Evolutionary conservation across 2,113 vertebrate genomes (phyloP).

Genomic region (Saguinus imperator): DNA sequence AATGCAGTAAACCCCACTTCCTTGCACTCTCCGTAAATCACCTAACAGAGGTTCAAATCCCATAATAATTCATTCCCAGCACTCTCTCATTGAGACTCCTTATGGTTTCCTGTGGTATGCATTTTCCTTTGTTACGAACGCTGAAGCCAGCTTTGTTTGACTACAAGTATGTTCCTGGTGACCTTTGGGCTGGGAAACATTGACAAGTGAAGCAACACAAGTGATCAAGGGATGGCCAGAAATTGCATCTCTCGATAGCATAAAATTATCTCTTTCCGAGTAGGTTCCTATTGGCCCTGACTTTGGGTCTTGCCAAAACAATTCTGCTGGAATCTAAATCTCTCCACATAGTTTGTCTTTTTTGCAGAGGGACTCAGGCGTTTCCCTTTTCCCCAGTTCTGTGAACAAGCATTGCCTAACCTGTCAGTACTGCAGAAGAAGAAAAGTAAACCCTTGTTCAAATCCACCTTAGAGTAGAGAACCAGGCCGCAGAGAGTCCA

Average conservation of each 20-base stretch:
- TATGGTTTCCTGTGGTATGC: neutral
- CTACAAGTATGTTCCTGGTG: neutral
- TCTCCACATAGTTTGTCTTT: neutral
- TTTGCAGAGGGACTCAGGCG: neutral
- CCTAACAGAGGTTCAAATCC: neutral
- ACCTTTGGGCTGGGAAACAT: neutral
- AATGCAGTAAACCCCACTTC: neutral
- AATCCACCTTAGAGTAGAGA: neutral
- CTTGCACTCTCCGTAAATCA: neutral
- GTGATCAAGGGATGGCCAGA: neutral
- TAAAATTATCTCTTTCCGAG: neutral
- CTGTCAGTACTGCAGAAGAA: neutral
- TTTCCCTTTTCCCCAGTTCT: slow-evolving; percentile 18
- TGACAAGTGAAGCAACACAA: neutral
- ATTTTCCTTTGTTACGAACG: rapidly evolving
- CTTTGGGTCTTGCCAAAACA: neutral
- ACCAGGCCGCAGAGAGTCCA: neutral
- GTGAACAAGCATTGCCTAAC: neutral
- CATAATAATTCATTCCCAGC: neutral
- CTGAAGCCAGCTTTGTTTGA: neutral
- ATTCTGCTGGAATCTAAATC: neutral
- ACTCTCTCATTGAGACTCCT: neutral
- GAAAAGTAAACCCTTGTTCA: neutral
- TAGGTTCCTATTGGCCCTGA: neutral
- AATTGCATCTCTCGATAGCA: neutral